Percentiles rank a stretch among this genome's conserved stretches.
Evolutionary conservation across 2,888 invertebrate species (phyloP).

Genomic region (Catocala fraxini): DNA sequence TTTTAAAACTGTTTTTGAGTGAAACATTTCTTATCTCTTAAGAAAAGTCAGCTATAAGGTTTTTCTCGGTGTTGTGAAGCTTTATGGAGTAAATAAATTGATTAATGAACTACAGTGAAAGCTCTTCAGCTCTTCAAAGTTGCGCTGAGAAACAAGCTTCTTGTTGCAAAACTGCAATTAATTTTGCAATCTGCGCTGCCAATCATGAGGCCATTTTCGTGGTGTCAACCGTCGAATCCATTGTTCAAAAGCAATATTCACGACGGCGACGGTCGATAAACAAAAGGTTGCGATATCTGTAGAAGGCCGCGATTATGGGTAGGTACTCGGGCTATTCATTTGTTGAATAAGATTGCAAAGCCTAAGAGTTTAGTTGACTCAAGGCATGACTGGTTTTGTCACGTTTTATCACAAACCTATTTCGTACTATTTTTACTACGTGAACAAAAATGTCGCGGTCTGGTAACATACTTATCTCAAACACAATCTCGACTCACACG

Average conservation of each 20-base stretch:
- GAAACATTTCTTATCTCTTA: slow-evolving; percentile 16
- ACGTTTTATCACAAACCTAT: too few relatives aligned
- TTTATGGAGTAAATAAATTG: slow-evolving; percentile 39
- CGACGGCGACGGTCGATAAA: slow-evolving; percentile 45
- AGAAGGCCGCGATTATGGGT: too few relatives aligned
- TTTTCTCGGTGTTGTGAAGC: slow-evolving; percentile 22
- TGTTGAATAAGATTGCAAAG: too few relatives aligned
- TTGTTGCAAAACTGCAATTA: slow-evolving; percentile 43
- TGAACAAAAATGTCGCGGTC: slow-evolving; percentile 12
- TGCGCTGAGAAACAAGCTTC: slow-evolving; percentile 32
- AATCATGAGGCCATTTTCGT: slow-evolving; percentile 55
- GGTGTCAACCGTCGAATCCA: slow-evolving; percentile 64
- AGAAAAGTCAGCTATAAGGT: slow-evolving; percentile 26
- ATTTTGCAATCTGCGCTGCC: slow-evolving; percentile 48
- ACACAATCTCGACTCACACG: slow-evolving; percentile 35
- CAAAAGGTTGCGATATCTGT: slow-evolving; percentile 24
- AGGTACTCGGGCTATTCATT: too few relatives aligned
- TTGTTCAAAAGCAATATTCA: slow-evolving; percentile 74
- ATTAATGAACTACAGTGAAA: slow-evolving; percentile 32
- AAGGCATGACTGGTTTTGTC: too few relatives aligned
- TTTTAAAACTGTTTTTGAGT: slow-evolving; percentile 18
- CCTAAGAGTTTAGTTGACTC: too few relatives aligned
- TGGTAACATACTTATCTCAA: slow-evolving; percentile 24
- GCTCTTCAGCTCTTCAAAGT: slow-evolving; percentile 42
- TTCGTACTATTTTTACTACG: neutral